Conservation (phyloP, 2,888 invertebrate species). For the Rhabditoides inermis region DNA sequence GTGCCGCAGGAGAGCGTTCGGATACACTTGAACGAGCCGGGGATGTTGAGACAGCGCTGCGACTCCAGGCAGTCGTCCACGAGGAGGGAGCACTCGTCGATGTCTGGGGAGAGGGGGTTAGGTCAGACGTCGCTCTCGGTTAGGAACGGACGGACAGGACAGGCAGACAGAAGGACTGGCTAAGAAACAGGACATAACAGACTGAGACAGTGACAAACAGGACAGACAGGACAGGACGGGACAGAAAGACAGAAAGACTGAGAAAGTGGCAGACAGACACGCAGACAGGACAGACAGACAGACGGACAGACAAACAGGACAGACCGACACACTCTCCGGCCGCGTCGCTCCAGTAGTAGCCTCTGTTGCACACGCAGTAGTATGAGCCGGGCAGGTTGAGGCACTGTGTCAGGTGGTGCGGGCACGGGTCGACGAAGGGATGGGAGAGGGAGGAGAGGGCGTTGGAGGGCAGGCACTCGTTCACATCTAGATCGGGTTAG, state of each 20-base stretch:
- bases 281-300: neutral
- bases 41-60: conserved; percentile 50
- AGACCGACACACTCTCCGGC: conserved; percentile 32
- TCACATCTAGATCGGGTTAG: too few relatives aligned
- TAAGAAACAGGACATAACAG: too few relatives aligned
- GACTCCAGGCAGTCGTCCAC: conserved; percentile 45
- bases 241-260: neutral
- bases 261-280: neutral
- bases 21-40: conserved; percentile 69
- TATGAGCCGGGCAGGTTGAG: conserved; percentile 67
- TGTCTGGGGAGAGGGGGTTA: conserved; percentile 24
- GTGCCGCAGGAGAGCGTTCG: conserved; percentile 83
- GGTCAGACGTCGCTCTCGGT: too few relatives aligned
- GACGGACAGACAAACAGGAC: too few relatives aligned
- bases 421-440: conserved; percentile 8
- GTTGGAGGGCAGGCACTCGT: conserved; percentile 18
- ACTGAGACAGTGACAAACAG: too few relatives aligned
- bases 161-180: too few relatives aligned
- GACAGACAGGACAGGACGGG: too few relatives aligned
- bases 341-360: conserved; percentile 52
- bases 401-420: conserved; percentile 55
- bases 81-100: conserved; percentile 49
- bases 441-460: conserved; percentile 1
- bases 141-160: too few relatives aligned
- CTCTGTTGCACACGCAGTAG: conserved; percentile 64